Conservation (phyloP, 2,888 invertebrate species). For the Macrophya alboannulata region DNA sequence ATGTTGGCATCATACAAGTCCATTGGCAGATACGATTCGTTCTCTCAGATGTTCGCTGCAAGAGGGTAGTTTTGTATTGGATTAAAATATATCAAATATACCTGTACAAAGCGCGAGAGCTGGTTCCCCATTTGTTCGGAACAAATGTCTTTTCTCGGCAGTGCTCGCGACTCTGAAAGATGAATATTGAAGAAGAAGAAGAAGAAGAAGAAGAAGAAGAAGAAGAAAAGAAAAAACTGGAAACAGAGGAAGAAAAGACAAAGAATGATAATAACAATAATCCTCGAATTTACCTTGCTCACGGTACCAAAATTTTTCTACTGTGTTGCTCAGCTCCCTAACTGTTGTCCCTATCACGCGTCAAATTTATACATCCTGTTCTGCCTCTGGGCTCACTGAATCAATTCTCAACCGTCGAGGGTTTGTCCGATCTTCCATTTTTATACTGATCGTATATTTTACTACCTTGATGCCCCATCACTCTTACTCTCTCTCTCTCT, state of each 20-base stretch:
- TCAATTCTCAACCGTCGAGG: constrained; percentile 28
- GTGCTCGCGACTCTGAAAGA: not conserved
- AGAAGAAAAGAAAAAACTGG: not conserved
- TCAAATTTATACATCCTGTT: constrained; percentile 42
- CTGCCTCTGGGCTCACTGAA: constrained; percentile 25
- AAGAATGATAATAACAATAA: not conserved
- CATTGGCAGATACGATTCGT: constrained; percentile 38
- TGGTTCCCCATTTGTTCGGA: not conserved
- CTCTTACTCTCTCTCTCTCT: not conserved
- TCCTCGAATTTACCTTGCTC: not conserved
- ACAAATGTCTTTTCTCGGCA: not conserved
- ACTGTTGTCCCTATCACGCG: constrained; percentile 28
- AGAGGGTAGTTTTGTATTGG: constrained; percentile 13
- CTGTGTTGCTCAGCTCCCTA: not conserved
- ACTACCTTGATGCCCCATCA: constrained; percentile 6
- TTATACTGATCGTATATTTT: constrained; percentile 44
- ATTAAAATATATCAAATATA: constrained; percentile 45
- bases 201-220: not conserved
- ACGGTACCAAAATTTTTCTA: not conserved
- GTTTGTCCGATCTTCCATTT: constrained; percentile 33
- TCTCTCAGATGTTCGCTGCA: constrained; percentile 25
- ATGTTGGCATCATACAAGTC: constrained; percentile 37
- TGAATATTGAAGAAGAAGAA: constrained; percentile 27
- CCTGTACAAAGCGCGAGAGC: not conserved
- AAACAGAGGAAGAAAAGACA: not conserved